phyloP scores from a whole-genome alignment of 2,113 vertebrate species.

The Macrotis lagotis region DNA sequence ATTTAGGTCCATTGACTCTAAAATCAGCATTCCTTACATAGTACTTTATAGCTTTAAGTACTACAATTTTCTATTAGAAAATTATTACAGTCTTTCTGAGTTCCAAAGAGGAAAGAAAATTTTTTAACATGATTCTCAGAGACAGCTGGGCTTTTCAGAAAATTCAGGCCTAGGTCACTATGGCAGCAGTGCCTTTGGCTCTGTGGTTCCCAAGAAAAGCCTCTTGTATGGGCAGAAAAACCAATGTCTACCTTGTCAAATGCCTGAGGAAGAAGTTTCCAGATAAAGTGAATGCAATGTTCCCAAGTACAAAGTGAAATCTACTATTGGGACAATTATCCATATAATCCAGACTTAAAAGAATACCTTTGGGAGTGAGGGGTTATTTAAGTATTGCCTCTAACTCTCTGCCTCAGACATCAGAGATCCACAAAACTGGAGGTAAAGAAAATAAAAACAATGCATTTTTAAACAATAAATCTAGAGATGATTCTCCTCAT shows the following conservation, averaged over 20 bases:
- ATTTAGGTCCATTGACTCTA: background rate
- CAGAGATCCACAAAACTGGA: background rate
- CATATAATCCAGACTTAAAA: background rate
- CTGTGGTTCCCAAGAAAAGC: background rate
- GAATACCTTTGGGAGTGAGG: background rate
- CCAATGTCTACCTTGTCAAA: background rate
- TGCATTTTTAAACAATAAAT: background rate
- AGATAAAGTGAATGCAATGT: background rate
- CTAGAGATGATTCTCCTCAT: background rate
- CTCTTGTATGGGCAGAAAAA: background rate
- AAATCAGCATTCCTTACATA: background rate
- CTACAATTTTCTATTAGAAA: background rate
- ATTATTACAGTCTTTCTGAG: background rate
- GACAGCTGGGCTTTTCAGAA: background rate
- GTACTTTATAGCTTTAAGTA: background rate
- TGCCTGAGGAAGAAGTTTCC: background rate
- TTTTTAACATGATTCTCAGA: background rate
- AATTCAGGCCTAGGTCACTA: background rate
- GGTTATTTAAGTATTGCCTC: background rate
- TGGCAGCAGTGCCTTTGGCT: background rate
- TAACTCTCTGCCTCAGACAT: background rate
- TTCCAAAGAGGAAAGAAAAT: background rate
- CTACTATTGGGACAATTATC: background rate
- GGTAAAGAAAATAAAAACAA: background rate
- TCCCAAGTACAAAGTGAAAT: background rate